Evolutionary conservation across 2,113 vertebrate species (phyloP).

Genomic region (Tapirus terrestris): DNA sequence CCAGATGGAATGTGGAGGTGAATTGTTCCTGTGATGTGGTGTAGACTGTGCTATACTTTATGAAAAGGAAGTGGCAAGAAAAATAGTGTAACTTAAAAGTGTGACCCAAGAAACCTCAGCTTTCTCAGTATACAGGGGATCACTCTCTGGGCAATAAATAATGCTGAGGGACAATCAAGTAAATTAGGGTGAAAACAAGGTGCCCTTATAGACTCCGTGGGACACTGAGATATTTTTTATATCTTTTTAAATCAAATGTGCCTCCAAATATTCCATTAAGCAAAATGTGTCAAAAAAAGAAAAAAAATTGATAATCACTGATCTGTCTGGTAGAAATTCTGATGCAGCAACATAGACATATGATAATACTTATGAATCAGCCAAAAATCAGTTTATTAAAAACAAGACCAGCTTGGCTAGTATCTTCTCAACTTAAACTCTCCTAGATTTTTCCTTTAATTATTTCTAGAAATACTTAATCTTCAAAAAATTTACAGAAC

Average conservation of each 20-base stretch:
- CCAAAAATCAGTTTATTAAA: constrained; percentile 8
- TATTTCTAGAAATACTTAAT: constrained; percentile 30
- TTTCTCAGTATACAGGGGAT: neutral
- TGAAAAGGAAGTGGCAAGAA: neutral
- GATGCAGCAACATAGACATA: neutral
- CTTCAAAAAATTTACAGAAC: neutral
- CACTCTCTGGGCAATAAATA: neutral
- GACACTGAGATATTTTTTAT: neutral
- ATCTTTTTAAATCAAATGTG: neutral
- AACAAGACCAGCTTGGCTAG: neutral
- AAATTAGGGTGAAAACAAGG: neutral
- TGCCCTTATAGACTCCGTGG: neutral
- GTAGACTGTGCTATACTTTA: neutral
- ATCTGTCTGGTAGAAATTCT: constrained; percentile 1
- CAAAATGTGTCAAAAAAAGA: neutral
- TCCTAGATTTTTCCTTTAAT: neutral
- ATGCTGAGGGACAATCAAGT: neutral
- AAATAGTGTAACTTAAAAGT: neutral
- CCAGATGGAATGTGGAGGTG: neutral
- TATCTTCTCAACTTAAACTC: constrained; percentile 4
- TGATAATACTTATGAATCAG: neutral
- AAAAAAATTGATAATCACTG: neutral
- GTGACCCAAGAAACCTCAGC: neutral
- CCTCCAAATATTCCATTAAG: neutral
- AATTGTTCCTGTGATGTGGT: neutral